A percentile compares a stretch with the other conserved stretches of the same genome.
Evolutionary conservation across 2,888 invertebrate genomes (phyloP).

Genomic region (Pachliopta kotzebuea): DNA sequence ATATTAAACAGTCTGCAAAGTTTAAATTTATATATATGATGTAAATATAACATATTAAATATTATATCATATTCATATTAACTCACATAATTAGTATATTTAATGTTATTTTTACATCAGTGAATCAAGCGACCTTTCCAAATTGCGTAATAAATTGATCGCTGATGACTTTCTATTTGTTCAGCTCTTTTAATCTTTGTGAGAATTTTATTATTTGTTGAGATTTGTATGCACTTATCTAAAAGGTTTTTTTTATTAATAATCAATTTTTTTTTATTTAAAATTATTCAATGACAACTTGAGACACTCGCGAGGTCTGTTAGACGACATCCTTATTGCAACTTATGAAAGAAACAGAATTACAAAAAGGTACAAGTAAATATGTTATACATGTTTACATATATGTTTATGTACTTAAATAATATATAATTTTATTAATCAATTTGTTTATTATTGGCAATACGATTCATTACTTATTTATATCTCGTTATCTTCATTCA

Average conservation of each 20-base stretch:
- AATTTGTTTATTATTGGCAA: no score
- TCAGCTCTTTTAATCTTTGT: slow-evolving; percentile 10
- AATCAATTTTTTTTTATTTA: neutral
- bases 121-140: slow-evolving; percentile 13
- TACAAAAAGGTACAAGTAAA: neutral
- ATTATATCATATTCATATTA: neutral
- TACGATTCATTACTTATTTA: no score
- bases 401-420: no score
- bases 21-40: no score
- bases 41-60: neutral
- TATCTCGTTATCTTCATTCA: no score
- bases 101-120: slow-evolving; percentile 2
- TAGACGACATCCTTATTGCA: neutral
- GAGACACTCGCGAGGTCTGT: neutral
- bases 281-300: slow-evolving; percentile 1
- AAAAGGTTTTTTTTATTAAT: slow-evolving; percentile 5
- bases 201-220: slow-evolving; percentile 10
- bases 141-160: slow-evolving; percentile 16
- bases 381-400: no score
- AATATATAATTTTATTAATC: no score
- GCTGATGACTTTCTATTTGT: slow-evolving; percentile 18
- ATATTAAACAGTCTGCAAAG: no score
- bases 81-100: neutral
- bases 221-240: neutral
- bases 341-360: neutral